Conservation (phyloP, 1,140 invertebrate genomes). For the Camponotus pennsylvanicus region DNA sequence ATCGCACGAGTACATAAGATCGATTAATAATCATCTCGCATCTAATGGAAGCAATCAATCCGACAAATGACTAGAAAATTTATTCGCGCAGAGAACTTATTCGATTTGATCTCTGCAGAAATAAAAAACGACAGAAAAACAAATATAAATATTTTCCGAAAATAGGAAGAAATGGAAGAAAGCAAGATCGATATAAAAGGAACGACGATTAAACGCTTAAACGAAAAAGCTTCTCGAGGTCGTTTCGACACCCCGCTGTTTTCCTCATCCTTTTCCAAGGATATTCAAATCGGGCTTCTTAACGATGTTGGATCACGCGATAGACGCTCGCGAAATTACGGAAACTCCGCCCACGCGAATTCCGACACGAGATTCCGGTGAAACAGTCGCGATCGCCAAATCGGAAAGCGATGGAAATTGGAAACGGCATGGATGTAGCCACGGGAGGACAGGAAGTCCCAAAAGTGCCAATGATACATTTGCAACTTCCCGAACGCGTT, state of each 20-base stretch:
- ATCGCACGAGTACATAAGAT: not conserved
- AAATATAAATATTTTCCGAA: conserved; percentile 33
- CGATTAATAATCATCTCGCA: conserved; percentile 23
- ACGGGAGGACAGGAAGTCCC: conserved; percentile 14
- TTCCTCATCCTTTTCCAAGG: conserved; percentile 50
- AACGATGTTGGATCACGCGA: conserved; percentile 65
- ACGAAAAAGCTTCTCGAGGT: conserved; percentile 67
- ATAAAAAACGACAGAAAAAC: conserved; percentile 1
- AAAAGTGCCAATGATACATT: conserved; percentile 24
- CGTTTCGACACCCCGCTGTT: conserved; percentile 54
- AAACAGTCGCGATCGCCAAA: conserved; percentile 16
- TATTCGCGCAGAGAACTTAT: not conserved
- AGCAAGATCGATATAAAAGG: conserved; percentile 33
- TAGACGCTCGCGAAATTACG: conserved; percentile 27
- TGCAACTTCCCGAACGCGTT: not conserved
- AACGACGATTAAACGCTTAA: conserved; percentile 68
- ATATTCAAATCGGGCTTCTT: conserved; percentile 69
- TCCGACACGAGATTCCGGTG: conserved; percentile 16
- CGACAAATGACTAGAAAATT: conserved; percentile 7
- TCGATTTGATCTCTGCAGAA: not conserved
- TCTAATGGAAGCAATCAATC: not conserved
- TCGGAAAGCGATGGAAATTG: conserved; percentile 26
- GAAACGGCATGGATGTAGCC: not conserved
- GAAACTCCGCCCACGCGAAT: conserved; percentile 51
- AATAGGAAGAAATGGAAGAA: not conserved